These are phyloP conservation scores for Saccostrea glomerata DNA, from an alignment of 1,140 invertebrate species.

Conservation along the genomic window DNA sequence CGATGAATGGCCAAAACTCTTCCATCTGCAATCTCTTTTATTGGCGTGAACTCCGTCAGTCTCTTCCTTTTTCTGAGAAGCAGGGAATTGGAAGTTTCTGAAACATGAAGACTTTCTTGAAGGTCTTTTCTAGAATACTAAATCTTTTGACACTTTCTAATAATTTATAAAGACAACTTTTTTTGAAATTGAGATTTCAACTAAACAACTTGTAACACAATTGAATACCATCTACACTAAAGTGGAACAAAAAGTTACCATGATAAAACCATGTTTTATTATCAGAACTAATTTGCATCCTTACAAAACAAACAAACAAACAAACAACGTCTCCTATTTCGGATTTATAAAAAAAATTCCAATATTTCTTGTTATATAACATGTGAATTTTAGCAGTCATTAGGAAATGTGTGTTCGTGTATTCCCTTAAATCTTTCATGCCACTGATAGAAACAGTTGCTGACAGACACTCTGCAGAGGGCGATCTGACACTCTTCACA, in stretches of 20 bases:
- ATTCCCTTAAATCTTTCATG: conserved; percentile 4
- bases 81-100: neutral
- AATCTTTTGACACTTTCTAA: neutral
- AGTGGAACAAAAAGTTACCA: too few relatives aligned
- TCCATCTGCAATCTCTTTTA: neutral
- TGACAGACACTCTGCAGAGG: neutral
- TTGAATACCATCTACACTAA: too few relatives aligned
- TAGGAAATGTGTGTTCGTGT: neutral
- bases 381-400: neutral
- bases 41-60: neutral
- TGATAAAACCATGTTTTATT: neutral
- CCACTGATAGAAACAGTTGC: conserved; percentile 26
- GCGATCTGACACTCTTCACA: conserved; percentile 12
- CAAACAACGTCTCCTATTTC: too few relatives aligned
- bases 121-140: neutral
- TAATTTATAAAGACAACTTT: too few relatives aligned
- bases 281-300: neutral
- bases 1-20: neutral
- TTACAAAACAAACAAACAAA: neutral
- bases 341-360: too few relatives aligned
- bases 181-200: too few relatives aligned
- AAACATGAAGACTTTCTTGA: neutral
- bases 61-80: neutral
- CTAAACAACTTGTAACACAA: too few relatives aligned
- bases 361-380: too few relatives aligned